Conservation (phyloP, 35 echinoderm and acorn worm species). For the Anneissia japonica region DNA sequence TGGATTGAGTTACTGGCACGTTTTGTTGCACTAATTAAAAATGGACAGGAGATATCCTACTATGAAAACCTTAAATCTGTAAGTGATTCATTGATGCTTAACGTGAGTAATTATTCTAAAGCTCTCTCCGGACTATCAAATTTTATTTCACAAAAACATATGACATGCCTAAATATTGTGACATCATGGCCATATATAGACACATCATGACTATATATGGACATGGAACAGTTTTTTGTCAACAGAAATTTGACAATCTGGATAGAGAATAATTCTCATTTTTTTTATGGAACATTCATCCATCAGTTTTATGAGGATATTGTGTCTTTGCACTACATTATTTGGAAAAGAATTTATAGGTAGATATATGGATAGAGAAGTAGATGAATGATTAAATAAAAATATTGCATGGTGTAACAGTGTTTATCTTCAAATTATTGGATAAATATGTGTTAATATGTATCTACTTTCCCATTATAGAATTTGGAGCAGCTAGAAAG, state of each 20-base stretch:
- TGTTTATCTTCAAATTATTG: no score
- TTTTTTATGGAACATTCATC: background rate
- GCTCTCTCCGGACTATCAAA: background rate
- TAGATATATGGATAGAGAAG: no score
- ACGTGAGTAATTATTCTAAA: background rate
- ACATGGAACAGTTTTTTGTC: background rate
- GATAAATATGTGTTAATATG: no score
- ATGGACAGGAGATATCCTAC: constrained; percentile 59
- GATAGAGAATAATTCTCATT: background rate
- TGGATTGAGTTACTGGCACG: constrained; percentile 62
- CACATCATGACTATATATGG: background rate
- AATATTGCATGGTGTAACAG: no score
- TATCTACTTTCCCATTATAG: no score
- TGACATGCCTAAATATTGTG: background rate
- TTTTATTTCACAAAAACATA: background rate
- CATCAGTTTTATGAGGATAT: no score
- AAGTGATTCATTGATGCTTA: background rate
- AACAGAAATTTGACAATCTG: background rate
- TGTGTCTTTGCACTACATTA: no score
- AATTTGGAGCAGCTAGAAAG: constrained; percentile 66
- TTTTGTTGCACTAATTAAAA: constrained; percentile 51
- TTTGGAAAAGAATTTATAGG: no score
- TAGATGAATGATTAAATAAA: no score
- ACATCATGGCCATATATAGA: background rate
- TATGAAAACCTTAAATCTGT: constrained; percentile 67